Percentiles rank a stretch among this genome's conserved stretches.
phyloP scores from a whole-genome alignment of 2,113 vertebrate species.

The Mugil cephalus region DNA sequence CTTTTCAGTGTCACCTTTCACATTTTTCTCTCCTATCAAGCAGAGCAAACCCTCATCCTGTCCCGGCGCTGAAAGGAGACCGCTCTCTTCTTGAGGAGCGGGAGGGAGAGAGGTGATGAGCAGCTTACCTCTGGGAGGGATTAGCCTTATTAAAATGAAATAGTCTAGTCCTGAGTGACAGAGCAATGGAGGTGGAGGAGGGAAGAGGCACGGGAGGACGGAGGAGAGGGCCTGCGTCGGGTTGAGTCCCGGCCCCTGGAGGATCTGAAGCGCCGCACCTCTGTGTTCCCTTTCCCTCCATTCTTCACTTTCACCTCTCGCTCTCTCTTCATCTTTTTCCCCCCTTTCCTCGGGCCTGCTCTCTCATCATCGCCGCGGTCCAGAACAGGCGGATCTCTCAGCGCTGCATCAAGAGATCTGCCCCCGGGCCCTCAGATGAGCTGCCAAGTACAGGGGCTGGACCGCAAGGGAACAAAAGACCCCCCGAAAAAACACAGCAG shows the following conservation, averaged over 20 bases:
- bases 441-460: slow-evolving; percentile 80
- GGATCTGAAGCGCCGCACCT: slow-evolving; percentile 73
- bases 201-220: slow-evolving; percentile 34
- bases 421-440: slow-evolving; percentile 77
- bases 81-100: slow-evolving; percentile 54
- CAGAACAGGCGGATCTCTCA: slow-evolving; percentile 79
- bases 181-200: slow-evolving; percentile 74
- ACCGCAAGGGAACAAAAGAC: slow-evolving; percentile 61
- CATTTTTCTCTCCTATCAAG: slow-evolving; percentile 77
- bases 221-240: slow-evolving; percentile 49
- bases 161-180: slow-evolving; percentile 81
- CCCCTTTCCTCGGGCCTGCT: slow-evolving; percentile 47
- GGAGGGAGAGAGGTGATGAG: slow-evolving; percentile 75
- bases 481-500: slow-evolving; percentile 65
- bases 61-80: slow-evolving; percentile 72
- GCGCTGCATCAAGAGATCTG: slow-evolving; percentile 70
- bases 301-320: slow-evolving; percentile 80
- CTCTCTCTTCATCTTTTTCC: slow-evolving; percentile 56
- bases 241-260: slow-evolving; percentile 53
- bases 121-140: slow-evolving; percentile 78
- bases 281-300: slow-evolving; percentile 69
- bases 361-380: slow-evolving; percentile 64
- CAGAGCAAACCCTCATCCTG: slow-evolving; percentile 68
- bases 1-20: slow-evolving; percentile 77
- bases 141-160: slow-evolving; percentile 84